phyloP scores from a whole-genome alignment of 2,113 vertebrate species.

The Trichechus manatus region DNA sequence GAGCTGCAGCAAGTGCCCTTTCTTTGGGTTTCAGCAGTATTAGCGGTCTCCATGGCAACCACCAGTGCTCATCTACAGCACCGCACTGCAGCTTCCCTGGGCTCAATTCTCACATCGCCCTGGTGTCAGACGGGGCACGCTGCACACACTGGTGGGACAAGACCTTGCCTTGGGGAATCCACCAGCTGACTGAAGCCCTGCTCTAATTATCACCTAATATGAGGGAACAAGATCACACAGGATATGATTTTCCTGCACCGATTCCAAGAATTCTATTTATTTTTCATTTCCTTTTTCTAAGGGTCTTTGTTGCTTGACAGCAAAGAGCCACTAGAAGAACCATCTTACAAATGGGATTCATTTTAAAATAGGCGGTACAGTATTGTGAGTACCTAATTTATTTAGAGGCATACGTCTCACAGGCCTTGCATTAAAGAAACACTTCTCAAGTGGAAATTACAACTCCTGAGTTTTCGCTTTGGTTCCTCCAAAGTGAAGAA shows the following conservation, averaged over 20 bases:
- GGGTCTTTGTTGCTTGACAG: conserved; percentile 70
- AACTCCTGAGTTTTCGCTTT: conserved; percentile 43
- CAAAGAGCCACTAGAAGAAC: conserved; percentile 59
- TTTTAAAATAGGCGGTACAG: not conserved
- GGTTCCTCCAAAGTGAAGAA: not conserved
- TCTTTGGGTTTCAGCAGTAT: conserved; percentile 85
- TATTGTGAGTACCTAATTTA: not conserved
- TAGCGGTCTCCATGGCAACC: conserved; percentile 93
- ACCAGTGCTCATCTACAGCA: conserved; percentile 90
- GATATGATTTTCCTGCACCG: not conserved
- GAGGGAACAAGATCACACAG: conserved; percentile 29
- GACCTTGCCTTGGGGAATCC: conserved; percentile 83
- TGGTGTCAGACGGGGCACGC: conserved; percentile 84
- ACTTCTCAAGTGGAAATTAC: conserved; percentile 20
- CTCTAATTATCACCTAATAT: conserved; percentile 82
- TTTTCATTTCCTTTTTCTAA: conserved; percentile 65
- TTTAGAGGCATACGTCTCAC: not conserved
- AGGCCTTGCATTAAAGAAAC: not conserved
- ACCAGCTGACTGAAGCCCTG: conserved; percentile 69
- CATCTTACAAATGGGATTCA: conserved; percentile 36
- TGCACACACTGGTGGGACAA: conserved; percentile 81
- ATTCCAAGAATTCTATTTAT: conserved; percentile 58
- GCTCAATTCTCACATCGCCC: conserved; percentile 83
- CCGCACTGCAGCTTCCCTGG: conserved; percentile 84
- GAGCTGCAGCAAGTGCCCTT: conserved; percentile 83